These are phyloP conservation scores for Tetrax tetrax DNA, from an alignment of 2,113 vertebrate species.

Conservation along the genomic window DNA sequence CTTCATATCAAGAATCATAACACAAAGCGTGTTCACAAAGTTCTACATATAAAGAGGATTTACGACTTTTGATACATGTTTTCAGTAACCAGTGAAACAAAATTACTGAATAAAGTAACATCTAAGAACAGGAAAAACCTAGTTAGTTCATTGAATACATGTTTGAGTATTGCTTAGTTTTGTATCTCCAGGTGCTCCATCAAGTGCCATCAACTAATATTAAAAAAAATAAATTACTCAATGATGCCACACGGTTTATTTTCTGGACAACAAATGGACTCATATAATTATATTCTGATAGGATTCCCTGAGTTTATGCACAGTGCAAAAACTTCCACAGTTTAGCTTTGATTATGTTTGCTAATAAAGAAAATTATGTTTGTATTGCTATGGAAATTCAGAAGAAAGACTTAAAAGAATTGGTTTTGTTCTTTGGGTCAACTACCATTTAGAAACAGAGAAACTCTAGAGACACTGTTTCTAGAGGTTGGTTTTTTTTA, in stretches of 20 bases:
- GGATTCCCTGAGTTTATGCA: not conserved
- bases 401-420: not conserved
- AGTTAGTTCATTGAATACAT: not conserved
- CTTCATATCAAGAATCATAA: not conserved
- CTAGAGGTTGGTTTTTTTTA: not conserved
- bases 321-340: not conserved
- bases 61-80: not conserved
- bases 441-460: not conserved
- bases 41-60: not conserved
- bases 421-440: not conserved
- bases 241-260: not conserved
- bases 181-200: not conserved
- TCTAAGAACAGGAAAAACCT: not conserved
- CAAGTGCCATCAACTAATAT: not conserved
- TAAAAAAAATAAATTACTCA: not conserved
- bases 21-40: not conserved
- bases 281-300: not conserved
- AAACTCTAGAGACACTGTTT: not conserved
- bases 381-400: not conserved
- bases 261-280: not conserved
- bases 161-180: not conserved
- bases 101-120: not conserved
- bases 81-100: not conserved
- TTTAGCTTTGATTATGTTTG: not conserved
- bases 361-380: not conserved